These are phyloP conservation scores for Anastrepha obliqua DNA, from an alignment of 1,140 invertebrate genomes.

Conservation along the genomic window DNA sequence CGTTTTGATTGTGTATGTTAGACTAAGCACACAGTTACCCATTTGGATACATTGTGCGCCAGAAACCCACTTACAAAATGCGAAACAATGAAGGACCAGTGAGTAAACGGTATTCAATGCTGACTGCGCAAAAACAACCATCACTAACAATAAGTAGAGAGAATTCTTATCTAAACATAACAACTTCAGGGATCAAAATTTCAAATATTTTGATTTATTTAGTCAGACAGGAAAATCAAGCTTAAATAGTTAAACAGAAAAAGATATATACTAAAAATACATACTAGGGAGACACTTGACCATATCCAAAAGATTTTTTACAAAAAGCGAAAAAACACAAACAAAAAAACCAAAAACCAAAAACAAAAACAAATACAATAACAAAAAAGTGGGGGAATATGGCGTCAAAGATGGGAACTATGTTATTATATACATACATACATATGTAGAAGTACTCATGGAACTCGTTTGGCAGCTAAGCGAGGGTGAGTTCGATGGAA, in stretches of 20 bases:
- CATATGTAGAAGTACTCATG: not conserved
- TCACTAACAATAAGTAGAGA: slow-evolving; percentile 44
- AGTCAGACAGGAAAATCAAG: not conserved
- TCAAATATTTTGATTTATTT: slow-evolving; percentile 50
- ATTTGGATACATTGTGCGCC: not conserved
- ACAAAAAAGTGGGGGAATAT: not conserved
- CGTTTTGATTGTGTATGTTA: not conserved
- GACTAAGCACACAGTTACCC: slow-evolving; percentile 36
- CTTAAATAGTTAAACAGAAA: slow-evolving; percentile 13
- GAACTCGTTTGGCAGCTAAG: not conserved
- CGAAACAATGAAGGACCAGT: slow-evolving; percentile 3
- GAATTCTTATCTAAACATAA: slow-evolving; percentile 30
- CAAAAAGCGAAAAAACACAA: not conserved
- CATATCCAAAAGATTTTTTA: slow-evolving; percentile 45
- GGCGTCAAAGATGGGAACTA: not conserved
- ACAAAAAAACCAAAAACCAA: not conserved
- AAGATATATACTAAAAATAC: not conserved
- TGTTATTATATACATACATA: slow-evolving; percentile 26
- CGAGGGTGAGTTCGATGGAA: not conserved
- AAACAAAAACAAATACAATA: slow-evolving; percentile 7
- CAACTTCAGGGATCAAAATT: slow-evolving; percentile 51
- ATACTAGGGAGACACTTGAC: slow-evolving; percentile 17
- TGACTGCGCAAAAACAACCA: slow-evolving; percentile 27
- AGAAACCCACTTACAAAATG: slow-evolving; percentile 46
- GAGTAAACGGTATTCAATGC: slow-evolving; percentile 28